phyloP scores from a whole-genome alignment of 2,888 invertebrate species.

The Rotaria sp. region DNA sequence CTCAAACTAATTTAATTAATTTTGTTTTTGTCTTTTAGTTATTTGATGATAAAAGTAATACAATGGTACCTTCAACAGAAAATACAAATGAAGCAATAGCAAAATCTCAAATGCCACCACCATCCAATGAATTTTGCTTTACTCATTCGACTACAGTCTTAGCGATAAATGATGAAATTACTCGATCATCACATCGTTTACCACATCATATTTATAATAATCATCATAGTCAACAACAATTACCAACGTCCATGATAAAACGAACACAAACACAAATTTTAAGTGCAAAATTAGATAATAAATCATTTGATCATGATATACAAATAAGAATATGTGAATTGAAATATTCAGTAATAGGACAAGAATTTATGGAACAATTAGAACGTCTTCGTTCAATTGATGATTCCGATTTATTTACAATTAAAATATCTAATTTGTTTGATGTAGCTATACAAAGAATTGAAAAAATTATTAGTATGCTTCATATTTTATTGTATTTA shows the following conservation, averaged over 20 bases:
- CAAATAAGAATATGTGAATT: not conserved
- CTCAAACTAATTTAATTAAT: not conserved
- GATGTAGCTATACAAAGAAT: not conserved
- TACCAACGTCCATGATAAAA: not conserved
- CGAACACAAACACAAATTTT: conserved; percentile 19
- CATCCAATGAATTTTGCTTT: not conserved
- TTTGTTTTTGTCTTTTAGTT: not conserved
- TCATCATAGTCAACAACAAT: not conserved
- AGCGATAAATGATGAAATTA: not conserved
- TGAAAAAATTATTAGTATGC: not conserved
- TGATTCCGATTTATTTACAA: conserved; percentile 1
- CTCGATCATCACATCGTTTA: not conserved
- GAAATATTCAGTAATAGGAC: not conserved
- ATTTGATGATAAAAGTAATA: conserved; percentile 26
- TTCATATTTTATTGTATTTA: conserved; percentile 6
- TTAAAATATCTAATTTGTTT: conserved; percentile 6
- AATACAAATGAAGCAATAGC: not conserved
- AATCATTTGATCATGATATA: not conserved
- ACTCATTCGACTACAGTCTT: not conserved
- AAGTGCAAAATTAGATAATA: not conserved
- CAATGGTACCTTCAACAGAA: not conserved
- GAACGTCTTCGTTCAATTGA: not conserved
- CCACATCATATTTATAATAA: not conserved
- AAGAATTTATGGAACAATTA: conserved; percentile 15
- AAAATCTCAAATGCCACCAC: not conserved